Base-by-base conservation (phyloP, 1,140 invertebrate genomes). In the Caenorhabditis briggsae region DNA sequence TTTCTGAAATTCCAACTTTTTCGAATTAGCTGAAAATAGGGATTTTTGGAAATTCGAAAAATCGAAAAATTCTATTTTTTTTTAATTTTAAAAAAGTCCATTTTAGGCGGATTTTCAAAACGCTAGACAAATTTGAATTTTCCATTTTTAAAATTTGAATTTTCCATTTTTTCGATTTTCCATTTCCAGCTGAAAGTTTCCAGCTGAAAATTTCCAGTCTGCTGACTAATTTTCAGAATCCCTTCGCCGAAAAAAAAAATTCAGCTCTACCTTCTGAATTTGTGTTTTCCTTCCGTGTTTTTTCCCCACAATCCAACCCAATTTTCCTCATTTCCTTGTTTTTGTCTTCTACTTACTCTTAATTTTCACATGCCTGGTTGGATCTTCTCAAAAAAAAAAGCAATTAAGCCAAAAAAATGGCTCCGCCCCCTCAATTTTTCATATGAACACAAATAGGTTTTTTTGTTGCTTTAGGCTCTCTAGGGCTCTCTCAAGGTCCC, bases 221-320 rank as follows among this genome's bases (percentile, higher is more conserved):
- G 16, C 56, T 58, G 56, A 14, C n/a, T n/a, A 58, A 9, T 58
- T 58, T 58, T n/a, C 16, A 20, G 20, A 58, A 9, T 8, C 8
- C n/a, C 20, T 20, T 8, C n/a, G 20, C 18, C 56, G 0, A 3
- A 20, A 20, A 53, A 53, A 53, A 53, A 53, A 2, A 12, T 53
- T 58, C n/a, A n/a, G 16, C 56, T 58, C 18, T 8, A 2, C 18
- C n/a, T n/a, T 20, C n/a, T 33, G 33, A 33, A 33, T 33, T 33
- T 33, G 33, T 33, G 33, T 33, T 61, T 20, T 61, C 25, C 59
- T 61, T 61, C 59, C 59, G 18, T 61, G 59, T 61, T 61, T 61
- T 61, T 58, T 3, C 3, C 3, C 3, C 33, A n/a, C n/a, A n/a
- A n/a, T n/a, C 33, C 33, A 33, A 33, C 33, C 33, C 33, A 33